phyloP scores from a whole-genome alignment of 2,797 vertebrate species.

The Microctenopoma stevenorrisi region DNA sequence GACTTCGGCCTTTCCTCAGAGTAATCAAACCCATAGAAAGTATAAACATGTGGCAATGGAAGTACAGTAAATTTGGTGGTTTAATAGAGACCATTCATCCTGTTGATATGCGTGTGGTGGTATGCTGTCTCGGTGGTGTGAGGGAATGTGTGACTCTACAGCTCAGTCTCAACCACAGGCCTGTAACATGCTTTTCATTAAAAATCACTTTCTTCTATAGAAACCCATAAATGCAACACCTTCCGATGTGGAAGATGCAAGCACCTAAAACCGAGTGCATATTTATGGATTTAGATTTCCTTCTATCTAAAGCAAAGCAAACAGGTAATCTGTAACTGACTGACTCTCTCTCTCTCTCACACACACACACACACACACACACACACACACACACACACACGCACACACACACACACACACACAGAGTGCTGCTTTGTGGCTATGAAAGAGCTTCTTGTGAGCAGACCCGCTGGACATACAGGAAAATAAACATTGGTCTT shows the following conservation, averaged over 20 bases:
- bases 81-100: constrained; percentile 66
- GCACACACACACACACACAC: constrained; percentile 37
- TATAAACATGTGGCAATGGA: constrained; percentile 44
- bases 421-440: constrained; percentile 30
- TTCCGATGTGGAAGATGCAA: constrained; percentile 7
- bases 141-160: constrained; percentile 61
- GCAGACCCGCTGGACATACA: constrained; percentile 52
- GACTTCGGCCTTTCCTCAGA: constrained; percentile 6
- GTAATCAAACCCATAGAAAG: constrained; percentile 47
- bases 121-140: constrained; percentile 48
- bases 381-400: constrained; percentile 32
- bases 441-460: constrained; percentile 78
- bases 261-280: constrained; percentile 16
- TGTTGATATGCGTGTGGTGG: constrained; percentile 34
- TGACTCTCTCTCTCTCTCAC: background rate
- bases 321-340: constrained; percentile 42
- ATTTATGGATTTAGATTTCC: constrained; percentile 44
- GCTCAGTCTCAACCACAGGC: constrained; percentile 43
- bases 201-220: constrained; percentile 54
- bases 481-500: constrained; percentile 74
- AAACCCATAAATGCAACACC: constrained; percentile 34
- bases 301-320: constrained; percentile 59
- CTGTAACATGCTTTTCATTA: constrained; percentile 65
- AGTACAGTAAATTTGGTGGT: constrained; percentile 33
- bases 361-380: constrained; percentile 27